Evolutionary conservation across 2,888 invertebrate species (phyloP), one percentile per base, ranked within the genome.

Genomic region (Leucophenga montana): DNA sequence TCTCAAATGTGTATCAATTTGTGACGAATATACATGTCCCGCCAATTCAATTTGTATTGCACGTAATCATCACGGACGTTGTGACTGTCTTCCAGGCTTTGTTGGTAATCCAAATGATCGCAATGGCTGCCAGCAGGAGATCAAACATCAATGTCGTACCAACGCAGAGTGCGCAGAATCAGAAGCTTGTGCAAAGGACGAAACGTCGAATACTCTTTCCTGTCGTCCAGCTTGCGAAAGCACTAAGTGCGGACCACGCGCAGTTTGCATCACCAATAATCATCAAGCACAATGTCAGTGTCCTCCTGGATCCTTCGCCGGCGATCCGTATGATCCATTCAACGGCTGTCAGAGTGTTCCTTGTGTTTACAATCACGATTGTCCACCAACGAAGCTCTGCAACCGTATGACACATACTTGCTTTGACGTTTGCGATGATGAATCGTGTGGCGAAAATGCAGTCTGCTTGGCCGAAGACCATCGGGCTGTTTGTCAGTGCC

Each of bases 231-330:
- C 95, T 54, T 97, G 97, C 85, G 93, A 94, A 75, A 91, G 91
- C 54, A 88, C 94, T 0, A 90, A 91, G 61, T 97, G 97, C 86
- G 97, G 97, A 0, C 95, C 95, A 0, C 93, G 94, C 75, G 96
- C 97, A 8, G 90, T 97, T 18, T 97, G 97, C 85, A 92, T 96
- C 9, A 95, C 95, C 1, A 95, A 96, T 82, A 97, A 97, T 84
- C 97, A 97, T 86, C 94, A 94, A 14, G 94, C 95, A 0, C 94
- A 95, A 87, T 97, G 97, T 84, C 95, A 95, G 81, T 97, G 97
- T 85, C 96, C 96, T 18, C 93, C 94, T 8, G 97, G 97, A 18
- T 92, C 94, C 0, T 97, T 92, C 85, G 93, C 95, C 11, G 97
- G 97, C 3, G 94, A 97, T 89, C 95, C 97, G 0, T 93, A 94